Conservation (phyloP, 2,888 invertebrate species). For the Lasioglossum vierecki region DNA sequence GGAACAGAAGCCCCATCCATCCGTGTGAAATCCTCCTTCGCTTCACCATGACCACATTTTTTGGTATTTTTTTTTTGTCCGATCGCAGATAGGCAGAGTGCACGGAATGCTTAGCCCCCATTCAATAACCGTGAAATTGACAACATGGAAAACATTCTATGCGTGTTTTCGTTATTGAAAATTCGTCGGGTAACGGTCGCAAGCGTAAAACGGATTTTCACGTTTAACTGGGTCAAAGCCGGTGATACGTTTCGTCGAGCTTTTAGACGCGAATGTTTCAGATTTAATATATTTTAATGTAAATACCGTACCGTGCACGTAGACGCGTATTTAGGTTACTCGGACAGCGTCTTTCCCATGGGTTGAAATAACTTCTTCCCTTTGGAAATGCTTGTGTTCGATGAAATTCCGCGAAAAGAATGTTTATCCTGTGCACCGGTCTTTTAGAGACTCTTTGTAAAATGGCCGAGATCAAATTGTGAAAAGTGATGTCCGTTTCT, state of each 20-base stretch:
- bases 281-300: constrained; percentile 3
- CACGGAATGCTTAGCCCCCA: background rate
- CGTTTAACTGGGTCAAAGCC: background rate
- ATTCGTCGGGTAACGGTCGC: background rate
- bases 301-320: background rate
- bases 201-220: constrained; percentile 18
- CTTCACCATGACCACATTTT: background rate
- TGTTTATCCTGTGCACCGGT: background rate
- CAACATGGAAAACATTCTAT: background rate
- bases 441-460: background rate
- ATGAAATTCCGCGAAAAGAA: background rate
- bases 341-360: background rate
- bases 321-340: background rate
- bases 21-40: background rate
- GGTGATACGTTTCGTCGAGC: background rate
- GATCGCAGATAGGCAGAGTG: too few relatives aligned
- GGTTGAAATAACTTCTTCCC: background rate
- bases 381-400: background rate
- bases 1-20: background rate
- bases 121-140: constrained; percentile 17
- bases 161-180: constrained; percentile 33
- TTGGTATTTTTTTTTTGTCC: background rate
- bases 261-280: constrained; percentile 2
- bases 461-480: background rate
- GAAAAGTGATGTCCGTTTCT: too few relatives aligned